Evolutionary conservation across 2,888 invertebrate species (phyloP), one percentile per base, ranked within the genome.

Genomic region (Caenorhabditis sp.): DNA sequence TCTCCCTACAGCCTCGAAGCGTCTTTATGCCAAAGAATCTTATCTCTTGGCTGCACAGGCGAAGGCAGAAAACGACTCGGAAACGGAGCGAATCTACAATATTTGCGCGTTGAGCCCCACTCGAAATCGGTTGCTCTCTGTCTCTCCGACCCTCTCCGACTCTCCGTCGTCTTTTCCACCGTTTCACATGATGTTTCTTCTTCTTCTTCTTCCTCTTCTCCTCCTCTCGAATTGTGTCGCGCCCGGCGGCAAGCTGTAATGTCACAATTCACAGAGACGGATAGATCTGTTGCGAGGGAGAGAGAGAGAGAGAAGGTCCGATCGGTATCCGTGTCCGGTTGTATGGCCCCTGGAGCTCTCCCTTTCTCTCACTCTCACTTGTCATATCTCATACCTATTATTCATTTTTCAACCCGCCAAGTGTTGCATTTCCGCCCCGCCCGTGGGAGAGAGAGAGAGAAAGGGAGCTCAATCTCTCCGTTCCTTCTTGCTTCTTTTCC

Each of bases 71-170:
- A n/a, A n/a, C n/a, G n/a, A n/a, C n/a, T n/a, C n/a, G n/a, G n/a
- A n/a, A n/a, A n/a, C n/a, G n/a, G n/a, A n/a, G n/a, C n/a, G 58
- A 61, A 74, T 74, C 65, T 74, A 74, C 72, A 74, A 74, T 74
- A 74, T 74, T 74, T 74, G 72, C 40, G 9, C 60, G 56, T 37
- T 58, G 65, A 65, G 72, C 58, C 72, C 64, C 72, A 74, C 68
- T 68, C 55, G 76, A 67, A 76, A 55, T 55, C 56, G 56, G 35
- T 35, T 56, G 11, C 11, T 40, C 40, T 8, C 13, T 13, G 32
- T n/a, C n/a, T n/a, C n/a, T n/a, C n/a, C n/a, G n/a, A n/a, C n/a
- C n/a, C n/a, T n/a, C n/a, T n/a, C n/a, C n/a, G n/a, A n/a, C n/a
- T n/a, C n/a, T n/a, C n/a, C n/a, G n/a, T n/a, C n/a, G n/a, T n/a